Conservation (phyloP, 1,140 invertebrate species). For the Conopomorpha cramerella region DNA sequence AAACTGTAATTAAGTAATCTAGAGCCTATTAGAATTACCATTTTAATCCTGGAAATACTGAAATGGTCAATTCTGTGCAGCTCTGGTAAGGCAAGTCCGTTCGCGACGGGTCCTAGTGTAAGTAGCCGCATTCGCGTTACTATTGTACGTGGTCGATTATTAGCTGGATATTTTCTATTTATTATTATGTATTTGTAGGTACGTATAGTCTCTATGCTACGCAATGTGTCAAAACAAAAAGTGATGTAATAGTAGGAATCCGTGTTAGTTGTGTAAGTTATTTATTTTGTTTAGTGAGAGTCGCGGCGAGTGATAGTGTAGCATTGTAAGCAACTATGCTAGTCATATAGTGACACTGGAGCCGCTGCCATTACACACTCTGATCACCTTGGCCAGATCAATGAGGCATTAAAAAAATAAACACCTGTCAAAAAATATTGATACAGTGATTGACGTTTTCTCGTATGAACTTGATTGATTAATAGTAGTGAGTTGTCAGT, state of each 20-base stretch:
- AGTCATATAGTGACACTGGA: conserved; percentile 36
- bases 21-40: conserved; percentile 47
- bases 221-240: conserved; percentile 25
- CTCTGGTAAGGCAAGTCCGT: conserved; percentile 6
- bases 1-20: conserved; percentile 38
- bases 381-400: conserved; percentile 24
- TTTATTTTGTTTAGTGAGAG: conserved; percentile 55
- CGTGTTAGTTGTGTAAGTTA: conserved; percentile 44
- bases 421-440: conserved; percentile 11
- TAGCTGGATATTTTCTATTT: conserved; percentile 55
- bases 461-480: neutral
- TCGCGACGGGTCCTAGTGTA: conserved; percentile 12
- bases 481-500: too few species aligned
- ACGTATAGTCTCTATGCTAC: conserved; percentile 17
- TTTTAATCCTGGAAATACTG: conserved; percentile 17
- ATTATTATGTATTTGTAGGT: conserved; percentile 13
- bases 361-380: conserved; percentile 25
- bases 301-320: conserved; percentile 28
- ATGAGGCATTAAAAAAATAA: conserved; percentile 14
- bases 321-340: conserved; percentile 52
- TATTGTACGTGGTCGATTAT: conserved; percentile 34
- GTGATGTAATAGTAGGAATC: conserved; percentile 18
- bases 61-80: conserved; percentile 27
- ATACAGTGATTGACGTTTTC: conserved; percentile 15
- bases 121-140: conserved; percentile 20